These are phyloP conservation scores for Fragum sueziense DNA, from an alignment of 2,888 invertebrate species.

Conservation along the genomic window DNA sequence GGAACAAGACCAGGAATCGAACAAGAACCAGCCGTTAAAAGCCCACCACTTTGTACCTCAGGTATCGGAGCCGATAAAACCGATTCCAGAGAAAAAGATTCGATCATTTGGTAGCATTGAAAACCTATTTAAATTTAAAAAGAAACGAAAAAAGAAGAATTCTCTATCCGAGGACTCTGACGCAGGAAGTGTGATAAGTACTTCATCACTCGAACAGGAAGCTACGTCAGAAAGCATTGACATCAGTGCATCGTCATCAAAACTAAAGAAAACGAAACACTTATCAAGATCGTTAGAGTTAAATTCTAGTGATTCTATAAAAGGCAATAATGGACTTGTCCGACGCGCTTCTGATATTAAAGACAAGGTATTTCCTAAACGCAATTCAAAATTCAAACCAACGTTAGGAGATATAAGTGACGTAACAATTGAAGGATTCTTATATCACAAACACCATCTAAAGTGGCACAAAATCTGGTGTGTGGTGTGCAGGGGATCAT, in stretches of 20 bases:
- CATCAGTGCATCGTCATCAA: constrained; percentile 56
- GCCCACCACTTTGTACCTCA: constrained; percentile 63
- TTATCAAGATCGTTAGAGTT: constrained; percentile 64
- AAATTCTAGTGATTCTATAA: constrained; percentile 55
- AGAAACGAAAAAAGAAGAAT: constrained; percentile 57
- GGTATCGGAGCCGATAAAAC: constrained; percentile 13
- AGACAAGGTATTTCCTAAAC: constrained; percentile 64
- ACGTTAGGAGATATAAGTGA: constrained; percentile 60
- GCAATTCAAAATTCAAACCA: constrained; percentile 44
- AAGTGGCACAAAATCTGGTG: constrained; percentile 74
- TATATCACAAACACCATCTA: constrained; percentile 63
- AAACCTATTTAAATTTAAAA: constrained; percentile 65
- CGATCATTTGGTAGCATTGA: constrained; percentile 69
- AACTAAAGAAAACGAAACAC: constrained; percentile 54
- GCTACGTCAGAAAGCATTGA: constrained; percentile 61
- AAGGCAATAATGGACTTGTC: constrained; percentile 61
- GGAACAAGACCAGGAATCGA: constrained; percentile 56
- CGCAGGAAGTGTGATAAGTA: constrained; percentile 41
- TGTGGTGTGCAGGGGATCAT: constrained; percentile 70
- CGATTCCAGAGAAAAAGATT: constrained; percentile 57
- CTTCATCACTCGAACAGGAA: constrained; percentile 43
- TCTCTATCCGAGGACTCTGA: constrained; percentile 53
- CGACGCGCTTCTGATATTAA: constrained; percentile 72
- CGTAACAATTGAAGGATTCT: constrained; percentile 59
- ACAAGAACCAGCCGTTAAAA: constrained; percentile 62